These are phyloP conservation scores for Salvelinus fontinalis DNA, from an alignment of 2,113 vertebrate species.

Conservation along the genomic window DNA sequence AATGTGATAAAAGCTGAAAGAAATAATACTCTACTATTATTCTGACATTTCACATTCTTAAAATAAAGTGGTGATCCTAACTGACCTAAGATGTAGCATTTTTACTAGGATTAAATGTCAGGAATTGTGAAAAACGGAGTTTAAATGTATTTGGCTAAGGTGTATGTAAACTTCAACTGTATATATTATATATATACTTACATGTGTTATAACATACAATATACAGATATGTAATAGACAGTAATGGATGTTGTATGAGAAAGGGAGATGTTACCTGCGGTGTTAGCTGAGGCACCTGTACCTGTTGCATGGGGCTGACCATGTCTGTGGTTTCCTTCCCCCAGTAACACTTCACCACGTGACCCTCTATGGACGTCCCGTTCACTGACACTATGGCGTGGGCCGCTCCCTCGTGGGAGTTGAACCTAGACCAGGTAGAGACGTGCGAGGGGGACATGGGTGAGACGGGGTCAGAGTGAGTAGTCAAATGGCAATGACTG, in stretches of 20 bases:
- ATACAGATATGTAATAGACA: neutral
- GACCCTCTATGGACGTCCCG: constrained; percentile 90
- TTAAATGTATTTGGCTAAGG: too few relatives aligned
- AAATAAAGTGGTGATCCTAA: too few relatives aligned
- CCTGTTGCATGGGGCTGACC: constrained; percentile 87
- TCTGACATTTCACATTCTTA: too few relatives aligned
- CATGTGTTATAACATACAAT: too few relatives aligned
- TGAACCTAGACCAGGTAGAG: constrained; percentile 75
- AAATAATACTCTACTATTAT: too few relatives aligned
- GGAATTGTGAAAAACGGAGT: too few relatives aligned
- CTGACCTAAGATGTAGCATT: too few relatives aligned
- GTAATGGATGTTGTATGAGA: neutral
- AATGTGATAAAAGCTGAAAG: too few relatives aligned
- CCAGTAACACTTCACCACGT: constrained; percentile 96
- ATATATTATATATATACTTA: too few relatives aligned
- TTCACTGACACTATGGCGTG: constrained; percentile 97
- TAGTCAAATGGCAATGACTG: neutral
- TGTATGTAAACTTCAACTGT: too few relatives aligned
- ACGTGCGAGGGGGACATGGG: neutral
- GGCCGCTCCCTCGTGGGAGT: constrained; percentile 91
- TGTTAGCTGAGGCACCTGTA: constrained; percentile 65
- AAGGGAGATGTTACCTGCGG: neutral
- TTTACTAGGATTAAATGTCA: too few relatives aligned
- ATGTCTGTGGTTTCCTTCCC: constrained; percentile 92
- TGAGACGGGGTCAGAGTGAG: neutral